Base-by-base conservation (phyloP, 2,113 vertebrate species). In the Tragelaphus strepsiceros region DNA sequence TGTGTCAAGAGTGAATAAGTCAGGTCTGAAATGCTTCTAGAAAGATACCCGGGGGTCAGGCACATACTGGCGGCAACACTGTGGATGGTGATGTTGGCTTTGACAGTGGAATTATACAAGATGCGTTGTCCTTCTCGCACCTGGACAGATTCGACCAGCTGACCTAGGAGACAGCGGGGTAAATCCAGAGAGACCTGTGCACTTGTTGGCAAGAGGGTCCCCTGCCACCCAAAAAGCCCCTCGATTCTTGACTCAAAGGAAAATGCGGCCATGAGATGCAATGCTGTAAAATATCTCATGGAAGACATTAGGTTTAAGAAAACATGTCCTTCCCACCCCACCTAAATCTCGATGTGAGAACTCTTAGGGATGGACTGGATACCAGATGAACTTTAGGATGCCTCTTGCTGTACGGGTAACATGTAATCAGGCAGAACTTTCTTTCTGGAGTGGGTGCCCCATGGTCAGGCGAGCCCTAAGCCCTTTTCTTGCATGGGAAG, bases 11-110 rank as follows among this genome's bases (percentile, higher is more conserved):
- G 83, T 46, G 15, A 6, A 5, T 5, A 4, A n/a, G 15, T 35
- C 28, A n/a, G 13, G 13, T 3, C 1, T 7, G 5, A 22, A 9
- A 10, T 11, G 0, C 49, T n/a, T 61, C 81, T 56, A 19, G 67
- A 86, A 35, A 54, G 86, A 12, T 35, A 2, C 54, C 3, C 2
- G 0, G 3, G 1, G 54, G 32, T 0, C 0, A 1, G n/a, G 5
- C 39, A 97, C 97, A 2, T 30, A 98, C 98, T 95, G 5, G 43
- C 49, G 2, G 96, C 82, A 0, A 98, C 0, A 12, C 1, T 82
- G 91, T 96, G 81, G 85, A 98, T 81, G 64, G 16, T 91, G 90
- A 95, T 1, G 4, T 46, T 81, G 54, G 49, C 22, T 0, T 13
- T 8, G 0, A 0, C 19, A 16, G 96, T 1, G 22, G 94, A 95